These are phyloP conservation scores for Vanessa cardui DNA, from an alignment of 2,888 invertebrate species.

Conservation along the genomic window DNA sequence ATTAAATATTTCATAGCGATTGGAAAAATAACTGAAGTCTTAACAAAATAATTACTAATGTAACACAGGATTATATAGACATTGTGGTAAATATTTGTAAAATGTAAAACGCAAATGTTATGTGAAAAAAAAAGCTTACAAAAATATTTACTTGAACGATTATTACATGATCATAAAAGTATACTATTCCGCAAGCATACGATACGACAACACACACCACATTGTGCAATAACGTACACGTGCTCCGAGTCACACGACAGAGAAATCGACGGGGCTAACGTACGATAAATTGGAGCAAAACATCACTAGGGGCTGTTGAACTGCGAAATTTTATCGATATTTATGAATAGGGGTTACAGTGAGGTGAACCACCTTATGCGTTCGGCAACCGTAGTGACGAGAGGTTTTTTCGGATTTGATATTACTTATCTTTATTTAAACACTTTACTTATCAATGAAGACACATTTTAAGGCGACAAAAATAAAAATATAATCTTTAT, in stretches of 20 bases:
- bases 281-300: slow-evolving; percentile 59
- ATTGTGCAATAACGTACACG: slow-evolving; percentile 36
- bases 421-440: background rate
- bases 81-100: too few relatives aligned
- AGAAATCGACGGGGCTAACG: slow-evolving; percentile 57
- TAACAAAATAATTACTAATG: too few relatives aligned
- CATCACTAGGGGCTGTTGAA: slow-evolving; percentile 49
- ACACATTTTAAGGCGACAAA: too few relatives aligned
- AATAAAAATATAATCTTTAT: too few relatives aligned
- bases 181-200: slow-evolving; percentile 31
- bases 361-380: slow-evolving; percentile 44
- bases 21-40: too few relatives aligned
- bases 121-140: background rate
- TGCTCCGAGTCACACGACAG: slow-evolving; percentile 43
- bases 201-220: slow-evolving; percentile 34
- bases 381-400: slow-evolving; percentile 29
- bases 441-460: background rate
- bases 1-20: too few relatives aligned
- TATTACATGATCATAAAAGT: slow-evolving; percentile 16
- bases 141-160: background rate
- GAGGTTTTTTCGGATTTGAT: slow-evolving; percentile 5
- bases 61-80: too few relatives aligned
- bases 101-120: background rate
- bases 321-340: slow-evolving; percentile 42
- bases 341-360: slow-evolving; percentile 48